Evolutionary conservation across 2,113 vertebrate genomes (phyloP).

Genomic region (Mystacornis crossleyi): DNA sequence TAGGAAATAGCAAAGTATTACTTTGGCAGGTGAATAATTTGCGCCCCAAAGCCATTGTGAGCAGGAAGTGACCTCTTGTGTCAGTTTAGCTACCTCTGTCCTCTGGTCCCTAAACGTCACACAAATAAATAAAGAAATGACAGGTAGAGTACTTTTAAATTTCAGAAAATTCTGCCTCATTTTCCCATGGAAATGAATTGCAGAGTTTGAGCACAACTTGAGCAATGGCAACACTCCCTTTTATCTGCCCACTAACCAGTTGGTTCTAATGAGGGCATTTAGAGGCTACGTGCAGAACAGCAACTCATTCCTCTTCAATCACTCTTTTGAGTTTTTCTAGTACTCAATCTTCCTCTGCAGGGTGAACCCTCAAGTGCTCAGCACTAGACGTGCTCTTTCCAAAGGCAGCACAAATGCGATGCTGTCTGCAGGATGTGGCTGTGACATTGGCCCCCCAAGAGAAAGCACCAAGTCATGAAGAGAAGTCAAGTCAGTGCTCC

Average conservation of each 20-base stretch:
- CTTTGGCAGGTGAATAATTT: slow-evolving; percentile 28
- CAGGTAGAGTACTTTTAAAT: neutral
- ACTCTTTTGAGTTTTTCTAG: neutral
- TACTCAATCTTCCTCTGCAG: neutral
- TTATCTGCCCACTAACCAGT: neutral
- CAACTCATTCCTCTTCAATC: neutral
- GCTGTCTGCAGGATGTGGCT: neutral
- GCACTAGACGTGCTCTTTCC: neutral
- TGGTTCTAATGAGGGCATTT: neutral
- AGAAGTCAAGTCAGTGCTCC: neutral
- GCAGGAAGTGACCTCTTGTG: neutral
- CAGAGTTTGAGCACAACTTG: neutral
- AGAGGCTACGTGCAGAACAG: neutral
- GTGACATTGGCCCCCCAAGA: neutral
- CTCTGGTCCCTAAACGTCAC: neutral
- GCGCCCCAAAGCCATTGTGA: neutral
- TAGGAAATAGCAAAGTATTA: neutral
- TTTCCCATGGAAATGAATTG: neutral
- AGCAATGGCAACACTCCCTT: neutral
- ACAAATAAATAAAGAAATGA: neutral
- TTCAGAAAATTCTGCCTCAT: neutral
- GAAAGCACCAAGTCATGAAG: slow-evolving; percentile 2
- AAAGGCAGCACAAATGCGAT: neutral
- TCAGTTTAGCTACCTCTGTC: neutral
- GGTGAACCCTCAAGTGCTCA: neutral